phyloP scores from a whole-genome alignment of 1,140 invertebrate species.

The Drosophila bocki region DNA sequence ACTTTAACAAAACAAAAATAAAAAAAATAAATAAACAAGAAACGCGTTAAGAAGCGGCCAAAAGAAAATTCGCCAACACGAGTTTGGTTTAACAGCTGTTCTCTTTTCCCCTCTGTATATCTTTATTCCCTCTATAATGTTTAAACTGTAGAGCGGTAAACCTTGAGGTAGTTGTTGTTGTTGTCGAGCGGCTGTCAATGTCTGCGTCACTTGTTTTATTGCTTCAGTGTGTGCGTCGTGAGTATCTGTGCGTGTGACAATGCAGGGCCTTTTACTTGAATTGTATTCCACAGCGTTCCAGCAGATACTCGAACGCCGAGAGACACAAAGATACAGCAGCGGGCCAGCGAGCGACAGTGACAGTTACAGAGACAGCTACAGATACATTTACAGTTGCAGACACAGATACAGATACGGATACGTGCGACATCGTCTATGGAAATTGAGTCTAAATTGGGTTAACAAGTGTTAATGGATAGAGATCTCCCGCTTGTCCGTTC shows the following conservation, averaged over 20 bases:
- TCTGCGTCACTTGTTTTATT: slow-evolving; percentile 73
- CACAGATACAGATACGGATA: slow-evolving; percentile 29
- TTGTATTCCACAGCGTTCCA: slow-evolving; percentile 42
- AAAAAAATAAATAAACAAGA: slow-evolving; percentile 27
- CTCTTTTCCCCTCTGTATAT: not conserved
- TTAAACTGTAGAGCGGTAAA: slow-evolving; percentile 44
- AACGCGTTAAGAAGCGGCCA: slow-evolving; percentile 43
- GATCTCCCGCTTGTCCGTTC: slow-evolving; percentile 26
- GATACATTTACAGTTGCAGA: slow-evolving; percentile 12
- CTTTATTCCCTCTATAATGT: slow-evolving; percentile 14
- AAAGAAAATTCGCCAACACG: slow-evolving; percentile 63
- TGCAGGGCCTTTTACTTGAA: slow-evolving; percentile 65
- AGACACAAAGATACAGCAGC: slow-evolving; percentile 19
- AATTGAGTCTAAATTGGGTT: slow-evolving; percentile 83
- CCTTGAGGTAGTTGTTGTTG: slow-evolving; percentile 61
- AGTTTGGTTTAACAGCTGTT: slow-evolving; percentile 10
- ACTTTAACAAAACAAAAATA: slow-evolving; percentile 9
- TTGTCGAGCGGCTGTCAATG: slow-evolving; percentile 51
- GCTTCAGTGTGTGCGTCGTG: slow-evolving; percentile 29
- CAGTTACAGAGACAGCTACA: slow-evolving; percentile 9
- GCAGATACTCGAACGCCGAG: slow-evolving; percentile 17
- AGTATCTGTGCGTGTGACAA: slow-evolving; percentile 58
- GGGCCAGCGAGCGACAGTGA: slow-evolving; percentile 1
- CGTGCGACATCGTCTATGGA: slow-evolving; percentile 67
- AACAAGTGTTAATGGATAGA: slow-evolving; percentile 82